Evolutionary conservation across 2,888 invertebrate species (phyloP).

Genomic region (Anorthoa munda): DNA sequence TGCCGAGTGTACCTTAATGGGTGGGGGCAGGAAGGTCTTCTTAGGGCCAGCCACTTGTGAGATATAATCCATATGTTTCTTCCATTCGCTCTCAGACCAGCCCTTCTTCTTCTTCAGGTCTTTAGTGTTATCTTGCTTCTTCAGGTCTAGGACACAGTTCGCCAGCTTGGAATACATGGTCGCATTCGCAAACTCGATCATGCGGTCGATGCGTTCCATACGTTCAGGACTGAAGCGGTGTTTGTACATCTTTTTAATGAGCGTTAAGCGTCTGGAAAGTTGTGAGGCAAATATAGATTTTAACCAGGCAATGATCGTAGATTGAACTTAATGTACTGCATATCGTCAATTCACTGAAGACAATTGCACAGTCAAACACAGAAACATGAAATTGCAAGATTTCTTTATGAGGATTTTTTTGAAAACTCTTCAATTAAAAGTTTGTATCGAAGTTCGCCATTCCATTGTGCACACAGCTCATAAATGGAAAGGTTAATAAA

Average conservation of each 20-base stretch:
- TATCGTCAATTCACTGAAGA: no score
- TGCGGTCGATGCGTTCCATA: conserved; percentile 80
- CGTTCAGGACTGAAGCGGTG: conserved; percentile 78
- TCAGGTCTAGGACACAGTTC: conserved; percentile 82
- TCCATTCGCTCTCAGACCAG: conserved; percentile 87
- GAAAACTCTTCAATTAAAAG: no score
- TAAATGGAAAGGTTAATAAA: no score
- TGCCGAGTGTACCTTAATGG: conserved; percentile 72
- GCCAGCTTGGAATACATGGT: conserved; percentile 85
- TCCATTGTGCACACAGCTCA: no score
- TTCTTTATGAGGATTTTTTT: no score
- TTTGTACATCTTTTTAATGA: conserved; percentile 79
- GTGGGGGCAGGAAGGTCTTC: conserved; percentile 73
- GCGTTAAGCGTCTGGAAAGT: conserved; percentile 76
- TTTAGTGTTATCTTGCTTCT: conserved; percentile 78
- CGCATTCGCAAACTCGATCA: conserved; percentile 83
- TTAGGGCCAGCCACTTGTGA: conserved; percentile 80
- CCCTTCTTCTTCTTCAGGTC: conserved; percentile 82
- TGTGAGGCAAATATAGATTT: no score
- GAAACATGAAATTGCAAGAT: no score
- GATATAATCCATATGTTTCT: conserved; percentile 88
- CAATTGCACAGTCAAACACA: no score
- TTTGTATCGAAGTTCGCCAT: no score
- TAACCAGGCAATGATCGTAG: background rate
- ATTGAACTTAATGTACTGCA: no score